Conservation (phyloP, 2,797 vertebrate species). For the Sylvia borin region DNA sequence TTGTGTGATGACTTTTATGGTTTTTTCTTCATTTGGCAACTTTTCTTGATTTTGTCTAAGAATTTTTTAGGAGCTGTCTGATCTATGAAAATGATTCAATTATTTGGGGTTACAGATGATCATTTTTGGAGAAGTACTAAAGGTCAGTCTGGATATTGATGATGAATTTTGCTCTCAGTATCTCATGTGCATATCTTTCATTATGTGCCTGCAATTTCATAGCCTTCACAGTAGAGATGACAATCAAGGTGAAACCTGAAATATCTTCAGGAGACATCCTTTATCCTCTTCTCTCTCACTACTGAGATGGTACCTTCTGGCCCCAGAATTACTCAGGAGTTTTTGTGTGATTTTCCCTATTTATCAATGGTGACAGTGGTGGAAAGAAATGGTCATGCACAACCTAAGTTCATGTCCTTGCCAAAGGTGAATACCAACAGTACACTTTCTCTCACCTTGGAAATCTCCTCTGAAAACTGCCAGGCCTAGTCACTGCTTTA, state of each 20-base stretch:
- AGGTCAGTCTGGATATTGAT: not conserved
- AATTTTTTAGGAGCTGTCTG: not conserved
- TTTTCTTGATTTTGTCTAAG: not conserved
- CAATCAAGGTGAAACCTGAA: not conserved
- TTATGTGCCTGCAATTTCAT: not conserved
- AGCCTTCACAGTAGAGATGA: not conserved
- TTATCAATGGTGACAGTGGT: accelerated
- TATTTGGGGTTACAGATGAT: not conserved
- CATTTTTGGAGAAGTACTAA: not conserved
- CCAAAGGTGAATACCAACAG: not conserved
- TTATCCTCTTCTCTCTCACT: not conserved
- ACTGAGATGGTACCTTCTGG: not conserved
- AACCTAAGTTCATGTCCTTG: not conserved
- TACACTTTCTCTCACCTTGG: not conserved
- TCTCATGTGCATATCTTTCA: not conserved
- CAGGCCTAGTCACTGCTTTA: not conserved
- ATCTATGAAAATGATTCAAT: not conserved
- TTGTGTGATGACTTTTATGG: accelerated
- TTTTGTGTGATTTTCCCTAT: not conserved
- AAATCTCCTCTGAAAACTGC: not conserved
- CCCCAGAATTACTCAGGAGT: not conserved
- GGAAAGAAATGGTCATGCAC: not conserved
- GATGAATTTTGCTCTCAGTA: not conserved
- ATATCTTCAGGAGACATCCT: not conserved
- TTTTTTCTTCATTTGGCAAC: not conserved